These are phyloP conservation scores for Thalassoma bifasciatum DNA, from an alignment of 2,113 vertebrate species.

Conservation along the genomic window DNA sequence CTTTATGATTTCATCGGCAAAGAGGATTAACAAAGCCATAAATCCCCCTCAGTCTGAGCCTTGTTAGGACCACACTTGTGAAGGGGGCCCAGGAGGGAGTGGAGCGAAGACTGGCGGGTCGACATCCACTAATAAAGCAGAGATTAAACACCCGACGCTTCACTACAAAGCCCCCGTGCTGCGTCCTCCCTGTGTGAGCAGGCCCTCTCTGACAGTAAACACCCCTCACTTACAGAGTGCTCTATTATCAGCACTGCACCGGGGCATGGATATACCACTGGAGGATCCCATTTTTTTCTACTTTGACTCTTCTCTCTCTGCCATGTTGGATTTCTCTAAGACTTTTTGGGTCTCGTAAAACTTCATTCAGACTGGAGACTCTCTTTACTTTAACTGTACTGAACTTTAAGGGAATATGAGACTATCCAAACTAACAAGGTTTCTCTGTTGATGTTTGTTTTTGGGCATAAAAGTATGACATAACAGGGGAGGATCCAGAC, in stretches of 20 bases:
- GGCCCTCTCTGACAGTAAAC: conserved; percentile 33
- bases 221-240: conserved; percentile 15
- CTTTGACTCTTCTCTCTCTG: neutral
- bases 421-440: too few relatives aligned
- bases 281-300: neutral
- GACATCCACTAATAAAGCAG: conserved; percentile 29
- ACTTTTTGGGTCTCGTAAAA: too few relatives aligned
- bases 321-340: neutral
- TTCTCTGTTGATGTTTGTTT: too few relatives aligned
- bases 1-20: neutral
- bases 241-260: conserved; percentile 5
- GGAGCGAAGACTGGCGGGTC: conserved; percentile 1
- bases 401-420: too few relatives aligned
- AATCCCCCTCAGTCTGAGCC: neutral
- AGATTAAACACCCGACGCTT: conserved; percentile 45
- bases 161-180: conserved; percentile 49
- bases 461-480: too few relatives aligned
- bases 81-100: conserved; percentile 6
- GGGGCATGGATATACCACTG: neutral
- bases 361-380: neutral
- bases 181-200: conserved; percentile 35
- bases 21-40: neutral
- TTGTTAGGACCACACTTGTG: conserved; percentile 15
- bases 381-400: neutral
- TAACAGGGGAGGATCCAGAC: too few relatives aligned